Evolutionary conservation across 2,113 vertebrate species (phyloP).

Genomic region (Paedocypris sp.): DNA sequence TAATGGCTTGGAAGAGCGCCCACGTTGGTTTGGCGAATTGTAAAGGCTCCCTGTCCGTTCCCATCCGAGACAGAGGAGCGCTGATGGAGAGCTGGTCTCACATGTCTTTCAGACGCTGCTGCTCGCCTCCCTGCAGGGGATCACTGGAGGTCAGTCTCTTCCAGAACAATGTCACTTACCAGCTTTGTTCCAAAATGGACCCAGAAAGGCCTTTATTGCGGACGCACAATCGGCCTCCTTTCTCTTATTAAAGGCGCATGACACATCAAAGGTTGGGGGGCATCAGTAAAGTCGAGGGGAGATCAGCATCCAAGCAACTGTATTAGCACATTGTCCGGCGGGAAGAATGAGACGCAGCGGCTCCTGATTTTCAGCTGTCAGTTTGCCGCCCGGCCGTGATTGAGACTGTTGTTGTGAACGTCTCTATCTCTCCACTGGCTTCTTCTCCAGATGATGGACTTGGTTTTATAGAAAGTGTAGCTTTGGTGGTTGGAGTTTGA

Average conservation of each 20-base stretch:
- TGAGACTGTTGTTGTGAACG: slow-evolving; percentile 16
- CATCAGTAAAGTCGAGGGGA: slow-evolving; percentile 52
- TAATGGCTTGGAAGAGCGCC: no score
- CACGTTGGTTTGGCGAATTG: no score
- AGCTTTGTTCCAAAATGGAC: slow-evolving; percentile 77
- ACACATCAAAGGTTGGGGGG: slow-evolving; percentile 66
- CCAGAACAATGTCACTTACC: slow-evolving; percentile 61
- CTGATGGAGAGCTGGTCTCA: slow-evolving; percentile 28
- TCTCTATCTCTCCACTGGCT: slow-evolving; percentile 15
- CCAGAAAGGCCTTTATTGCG: slow-evolving; percentile 58
- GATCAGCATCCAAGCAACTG: slow-evolving; percentile 51
- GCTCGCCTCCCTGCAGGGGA: slow-evolving; percentile 51
- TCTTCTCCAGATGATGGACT: neutral
- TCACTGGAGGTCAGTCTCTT: slow-evolving; percentile 65
- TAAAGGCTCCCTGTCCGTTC: slow-evolving; percentile 28
- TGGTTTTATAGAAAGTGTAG: no score
- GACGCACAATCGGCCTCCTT: slow-evolving; percentile 51
- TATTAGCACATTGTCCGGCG: slow-evolving; percentile 52
- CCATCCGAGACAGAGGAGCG: slow-evolving; percentile 25
- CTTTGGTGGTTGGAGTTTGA: no score
- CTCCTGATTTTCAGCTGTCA: slow-evolving; percentile 31
- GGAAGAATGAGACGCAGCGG: slow-evolving; percentile 29
- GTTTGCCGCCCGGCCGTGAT: neutral
- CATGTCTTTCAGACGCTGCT: slow-evolving; percentile 40
- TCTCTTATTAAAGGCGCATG: slow-evolving; percentile 59